A percentile compares a stretch with the other conserved stretches of the same genome.
Conservation (phyloP, 1,140 invertebrate species). For the Drosophila arizonae region DNA sequence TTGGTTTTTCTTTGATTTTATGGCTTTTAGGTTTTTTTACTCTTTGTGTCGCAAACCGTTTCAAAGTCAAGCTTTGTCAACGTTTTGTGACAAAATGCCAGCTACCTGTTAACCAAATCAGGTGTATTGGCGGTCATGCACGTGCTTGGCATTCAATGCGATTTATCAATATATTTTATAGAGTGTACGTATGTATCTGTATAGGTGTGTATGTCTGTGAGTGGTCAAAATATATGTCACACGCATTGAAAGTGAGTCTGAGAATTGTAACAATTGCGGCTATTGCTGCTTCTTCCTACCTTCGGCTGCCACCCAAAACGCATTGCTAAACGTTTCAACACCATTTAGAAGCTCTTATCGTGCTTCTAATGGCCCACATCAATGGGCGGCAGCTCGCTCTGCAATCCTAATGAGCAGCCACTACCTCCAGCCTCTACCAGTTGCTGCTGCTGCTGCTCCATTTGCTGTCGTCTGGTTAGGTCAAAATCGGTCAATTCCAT, state of each 20-base stretch:
- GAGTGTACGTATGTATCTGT: neutral
- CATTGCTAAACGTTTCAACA: slow-evolving; percentile 19
- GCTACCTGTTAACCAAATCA: slow-evolving; percentile 50
- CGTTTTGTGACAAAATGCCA: slow-evolving; percentile 71
- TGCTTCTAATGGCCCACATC: slow-evolving; percentile 46
- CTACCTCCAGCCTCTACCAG: neutral
- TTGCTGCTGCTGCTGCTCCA: slow-evolving; percentile 24
- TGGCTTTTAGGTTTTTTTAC: slow-evolving; percentile 16
- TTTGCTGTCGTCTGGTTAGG: slow-evolving; percentile 17
- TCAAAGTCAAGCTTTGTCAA: slow-evolving; percentile 71
- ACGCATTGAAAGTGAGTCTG: slow-evolving; percentile 73
- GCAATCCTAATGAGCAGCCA: slow-evolving; percentile 12
- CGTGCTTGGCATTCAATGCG: slow-evolving; percentile 75
- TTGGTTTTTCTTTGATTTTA: slow-evolving; percentile 61
- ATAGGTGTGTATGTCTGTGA: neutral
- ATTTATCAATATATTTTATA: slow-evolving; percentile 59
- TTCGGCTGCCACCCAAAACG: slow-evolving; percentile 12
- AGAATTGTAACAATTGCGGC: slow-evolving; percentile 10
- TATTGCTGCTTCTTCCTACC: neutral
- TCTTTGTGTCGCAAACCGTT: slow-evolving; percentile 37
- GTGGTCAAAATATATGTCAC: slow-evolving; percentile 61
- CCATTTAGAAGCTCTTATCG: slow-evolving; percentile 19
- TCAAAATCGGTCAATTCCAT: slow-evolving; percentile 39
- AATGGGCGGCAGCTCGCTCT: slow-evolving; percentile 57
- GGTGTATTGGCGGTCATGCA: slow-evolving; percentile 63